Percentiles rank a stretch among this genome's conserved stretches.
phyloP scores from a whole-genome alignment of 1,140 invertebrate genomes.

The Lucilia sericata region DNA sequence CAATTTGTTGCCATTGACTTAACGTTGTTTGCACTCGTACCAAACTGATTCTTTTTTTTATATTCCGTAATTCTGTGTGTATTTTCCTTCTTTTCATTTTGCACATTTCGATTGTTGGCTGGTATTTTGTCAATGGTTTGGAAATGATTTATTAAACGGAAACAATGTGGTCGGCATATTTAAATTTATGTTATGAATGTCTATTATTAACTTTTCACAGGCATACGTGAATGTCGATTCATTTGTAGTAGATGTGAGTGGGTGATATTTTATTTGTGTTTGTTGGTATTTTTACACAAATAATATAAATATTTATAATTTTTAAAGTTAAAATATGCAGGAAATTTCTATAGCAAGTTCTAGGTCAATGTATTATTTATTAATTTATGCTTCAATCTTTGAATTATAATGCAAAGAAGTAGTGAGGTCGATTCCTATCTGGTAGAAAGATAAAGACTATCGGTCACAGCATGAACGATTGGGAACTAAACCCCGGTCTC shows the following conservation, averaged over 20 bases:
- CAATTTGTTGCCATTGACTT: conserved; percentile 45
- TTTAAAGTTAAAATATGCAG: background rate
- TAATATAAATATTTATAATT: background rate
- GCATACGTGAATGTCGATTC: background rate
- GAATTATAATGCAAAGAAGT: too few relatives aligned
- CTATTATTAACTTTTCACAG: conserved; percentile 21
- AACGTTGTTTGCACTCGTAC: background rate
- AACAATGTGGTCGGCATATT: conserved; percentile 48
- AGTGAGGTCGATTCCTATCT: too few relatives aligned
- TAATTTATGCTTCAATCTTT: too few relatives aligned
- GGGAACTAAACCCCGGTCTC: too few relatives aligned
- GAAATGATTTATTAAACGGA: conserved; percentile 48
- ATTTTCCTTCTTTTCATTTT: background rate
- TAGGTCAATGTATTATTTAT: background rate
- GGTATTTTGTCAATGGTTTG: conserved; percentile 44
- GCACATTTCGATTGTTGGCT: conserved; percentile 24
- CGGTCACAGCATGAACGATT: too few relatives aligned
- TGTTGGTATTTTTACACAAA: background rate
- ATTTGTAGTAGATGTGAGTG: background rate
- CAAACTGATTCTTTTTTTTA: background rate
- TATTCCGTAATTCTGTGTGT: background rate
- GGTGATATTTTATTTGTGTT: background rate
- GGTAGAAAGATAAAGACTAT: too few relatives aligned
- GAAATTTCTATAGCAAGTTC: background rate
- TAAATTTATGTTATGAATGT: conserved; percentile 46